Base-by-base conservation (phyloP, 2,797 vertebrate genomes). In the Helostoma temminkii region DNA sequence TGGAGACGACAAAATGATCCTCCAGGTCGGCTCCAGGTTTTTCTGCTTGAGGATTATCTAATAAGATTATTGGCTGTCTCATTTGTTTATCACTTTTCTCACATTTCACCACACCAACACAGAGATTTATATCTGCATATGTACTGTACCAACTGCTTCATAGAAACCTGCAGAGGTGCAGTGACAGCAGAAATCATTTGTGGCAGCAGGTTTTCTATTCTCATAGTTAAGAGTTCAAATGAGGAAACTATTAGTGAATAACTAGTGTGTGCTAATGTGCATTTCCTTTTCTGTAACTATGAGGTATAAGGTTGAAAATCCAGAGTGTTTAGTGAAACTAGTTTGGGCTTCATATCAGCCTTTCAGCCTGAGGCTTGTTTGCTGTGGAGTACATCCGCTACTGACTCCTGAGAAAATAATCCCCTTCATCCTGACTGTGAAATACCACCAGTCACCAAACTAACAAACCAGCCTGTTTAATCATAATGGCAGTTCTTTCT, bases 331-430 rank as follows among this genome's bases (percentile, higher is more conserved):
- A 56, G 59, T 67, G 70, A 66, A 71, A 52, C 58, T 57, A 48
- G 45, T 64, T 83, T 75, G 82, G 80, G 69, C 78, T 66, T 45
- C 1, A 5, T 48, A 43, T 80, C 66, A 53, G 42, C 28, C 52
- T 75, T 26, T 73, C 48, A 63, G 67, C 28, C 63, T 60, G 56
- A 66, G 66, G 46, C 71, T 75, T 59, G 42, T 80, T 71, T 81
- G 64, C 52, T 71, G 36, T 66, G 36, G n/a, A 39, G 46, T 9
- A 77, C 88, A 86, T 85, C 86, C 86, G 83, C 53, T 82, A 76
- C 34, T 83, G 39, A 75, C 88, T 81, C 36, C 26, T 50, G 46
- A 49, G 37, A 53, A 80, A 78, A 59, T 73, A 66, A 57, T 62
- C 55, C 26, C 42, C 55, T 46, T 78, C 48, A 64, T 61, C 52